Evolutionary conservation across 2,888 invertebrate species (phyloP), one percentile per base, ranked within the genome.

Genomic region (Dryomyza anilis): DNA sequence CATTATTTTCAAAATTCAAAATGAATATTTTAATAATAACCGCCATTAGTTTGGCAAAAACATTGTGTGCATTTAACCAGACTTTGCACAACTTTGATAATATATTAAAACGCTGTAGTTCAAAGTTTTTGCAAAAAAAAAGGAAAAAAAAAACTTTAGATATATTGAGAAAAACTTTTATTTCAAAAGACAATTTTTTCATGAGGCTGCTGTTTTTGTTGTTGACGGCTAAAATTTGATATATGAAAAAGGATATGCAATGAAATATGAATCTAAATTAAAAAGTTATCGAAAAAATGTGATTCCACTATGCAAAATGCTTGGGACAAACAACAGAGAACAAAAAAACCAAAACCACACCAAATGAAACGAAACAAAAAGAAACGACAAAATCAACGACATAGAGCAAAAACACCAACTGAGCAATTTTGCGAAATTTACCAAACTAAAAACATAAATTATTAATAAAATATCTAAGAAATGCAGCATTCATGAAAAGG

Each of bases 251-350:
- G 43, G 45, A 45, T 58, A 16, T 30, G 14, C 27, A 46, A 74
- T 75, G 72, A 75, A 72, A 76, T 71, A 75, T 76, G 75, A 71
- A 70, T 67, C 70, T 73, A 72, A 71, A 73, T 76, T 72, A 70
- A 76, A 58, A 75, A 75, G 21, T 30, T 55, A 21, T 30, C 33
- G 55, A 33, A 29, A 12, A 21, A 12, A n/a, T 55, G 33, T 33
- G 55, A 33, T 21, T 55, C 55, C 19, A 19, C 55, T 7, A 55
- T 55, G 55, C 30, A 36, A 16, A 55, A 10, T 33, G 16, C 55
- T 3, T 19, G 2, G 16, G 10, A 30, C n/a, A 2, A n/a, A 50
- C 10, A 19, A 33, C 1, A 7, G 27, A 53, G 53, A 7, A 8
- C 10, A n/a, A 50, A 27, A 50, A 50, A 50, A 25, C n/a, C n/a